Conservation (phyloP, 2,797 vertebrate genomes). For the Vultur gryphus region DNA sequence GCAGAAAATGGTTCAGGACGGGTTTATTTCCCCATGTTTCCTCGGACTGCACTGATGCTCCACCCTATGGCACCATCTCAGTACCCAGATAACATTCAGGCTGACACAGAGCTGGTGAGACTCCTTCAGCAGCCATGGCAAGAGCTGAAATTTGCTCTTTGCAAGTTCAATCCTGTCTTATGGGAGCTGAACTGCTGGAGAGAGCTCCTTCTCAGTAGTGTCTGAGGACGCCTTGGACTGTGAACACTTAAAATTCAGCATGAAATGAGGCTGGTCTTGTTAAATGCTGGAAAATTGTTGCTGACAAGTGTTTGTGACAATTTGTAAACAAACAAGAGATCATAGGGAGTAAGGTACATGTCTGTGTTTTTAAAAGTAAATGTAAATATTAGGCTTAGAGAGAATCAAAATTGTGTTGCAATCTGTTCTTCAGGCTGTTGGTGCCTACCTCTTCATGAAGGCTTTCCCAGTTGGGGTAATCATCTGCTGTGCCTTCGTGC, state of each 20-base stretch:
- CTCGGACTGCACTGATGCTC: background rate
- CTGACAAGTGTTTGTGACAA: background rate
- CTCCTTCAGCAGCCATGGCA: background rate
- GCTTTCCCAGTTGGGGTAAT: background rate
- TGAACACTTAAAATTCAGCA: background rate
- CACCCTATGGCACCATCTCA: background rate
- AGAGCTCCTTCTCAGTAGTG: background rate
- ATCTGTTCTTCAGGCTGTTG: background rate
- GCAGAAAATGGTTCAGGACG: background rate
- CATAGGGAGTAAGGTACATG: background rate
- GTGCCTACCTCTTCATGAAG: background rate
- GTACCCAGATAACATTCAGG: too few species aligned
- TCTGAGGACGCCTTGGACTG: background rate
- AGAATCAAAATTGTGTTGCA: background rate
- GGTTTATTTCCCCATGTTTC: background rate
- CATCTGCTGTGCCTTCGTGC: background rate
- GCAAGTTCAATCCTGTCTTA: accelerated
- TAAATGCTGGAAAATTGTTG: background rate
- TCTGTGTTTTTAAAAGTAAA: background rate
- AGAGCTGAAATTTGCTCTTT: background rate
- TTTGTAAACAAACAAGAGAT: background rate
- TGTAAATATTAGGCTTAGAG: background rate
- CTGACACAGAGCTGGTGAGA: background rate
- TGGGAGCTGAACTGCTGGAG: background rate
- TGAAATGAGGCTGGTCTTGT: background rate